phyloP scores from a whole-genome alignment of 2,113 vertebrate species.

The Aepyceros melampus region DNA sequence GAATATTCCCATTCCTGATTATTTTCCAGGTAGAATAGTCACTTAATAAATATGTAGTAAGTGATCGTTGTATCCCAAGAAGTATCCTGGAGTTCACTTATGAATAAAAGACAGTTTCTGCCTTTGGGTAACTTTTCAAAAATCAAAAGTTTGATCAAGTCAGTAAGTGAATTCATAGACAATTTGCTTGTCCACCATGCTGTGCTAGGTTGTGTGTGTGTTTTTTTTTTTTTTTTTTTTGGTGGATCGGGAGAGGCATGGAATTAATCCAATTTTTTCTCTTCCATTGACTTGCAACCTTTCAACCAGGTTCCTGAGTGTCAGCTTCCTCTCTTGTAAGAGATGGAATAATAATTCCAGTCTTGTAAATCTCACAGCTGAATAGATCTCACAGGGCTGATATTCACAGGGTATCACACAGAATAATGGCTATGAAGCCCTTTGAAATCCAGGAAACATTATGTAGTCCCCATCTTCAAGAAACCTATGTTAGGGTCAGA shows the following conservation, averaged over 20 bases:
- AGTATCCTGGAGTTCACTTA: not conserved
- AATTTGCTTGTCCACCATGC: not conserved
- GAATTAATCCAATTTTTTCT: not conserved
- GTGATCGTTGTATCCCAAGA: not conserved
- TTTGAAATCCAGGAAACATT: not conserved
- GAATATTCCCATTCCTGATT: not conserved
- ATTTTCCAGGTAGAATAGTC: not conserved
- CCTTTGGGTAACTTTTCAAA: not conserved
- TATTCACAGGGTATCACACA: not conserved
- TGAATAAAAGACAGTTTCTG: not conserved
- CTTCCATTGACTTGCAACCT: not conserved
- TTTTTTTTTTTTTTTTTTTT: not conserved
- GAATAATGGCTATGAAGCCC: not conserved
- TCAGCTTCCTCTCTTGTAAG: not conserved
- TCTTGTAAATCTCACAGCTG: not conserved
- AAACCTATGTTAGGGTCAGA: not conserved
- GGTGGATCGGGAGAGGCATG: fast-evolving
- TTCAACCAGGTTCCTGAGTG: not conserved
- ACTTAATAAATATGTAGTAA: not conserved
- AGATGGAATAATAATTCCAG: not conserved
- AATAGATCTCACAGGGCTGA: not conserved
- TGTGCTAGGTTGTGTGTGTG: not conserved
- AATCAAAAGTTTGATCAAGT: not conserved
- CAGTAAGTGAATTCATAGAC: not conserved
- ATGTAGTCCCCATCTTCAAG: not conserved